Evolutionary conservation across 2,797 vertebrate species (phyloP), one percentile per base, ranked within the genome.

Genomic region (Huso huso): DNA sequence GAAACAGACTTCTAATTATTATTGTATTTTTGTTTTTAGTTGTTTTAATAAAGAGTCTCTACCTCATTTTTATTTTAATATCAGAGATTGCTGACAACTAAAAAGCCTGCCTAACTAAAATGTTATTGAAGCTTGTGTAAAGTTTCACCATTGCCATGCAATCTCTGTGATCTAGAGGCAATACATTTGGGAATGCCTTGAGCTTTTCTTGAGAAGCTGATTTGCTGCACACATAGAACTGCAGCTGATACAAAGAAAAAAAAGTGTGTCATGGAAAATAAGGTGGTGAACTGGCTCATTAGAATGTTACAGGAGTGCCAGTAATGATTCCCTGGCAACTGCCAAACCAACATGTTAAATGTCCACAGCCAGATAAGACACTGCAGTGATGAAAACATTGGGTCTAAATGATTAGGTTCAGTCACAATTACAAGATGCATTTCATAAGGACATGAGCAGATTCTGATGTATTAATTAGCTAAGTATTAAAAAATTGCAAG

Each of bases 101-200:
- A 57, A 70, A 62, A 23, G 61, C 50, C 15, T 18, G 15, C 18
- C 18, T 18, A 18, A 18, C 18, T 18, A 7, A 52, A 50, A 52
- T 49, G 48, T 12, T 57, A 70, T 51, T 58, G 57, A 70, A 12
- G 52, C 61, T 13, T 62, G 55, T n/a, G 49, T 49, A 50, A 11
- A 58, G 60, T 49, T 70, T 66, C 48, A 52, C 51, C 51, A 37
- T 13, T 12, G n/a, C 62, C 23, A 51, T 62, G 59, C 23, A 37
- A 8, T 66, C 10, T 67, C 63, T 67, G 18, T 18, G 55, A 67
- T 65, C 48, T 49, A 8, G 49, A 52, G 18, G 12, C 7, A 66
- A 67, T 64, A 63, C 69, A 59, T 66, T 61, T 61, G 71, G 66
- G 66, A 68, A 18, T 59, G 66, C 48, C 50, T 61, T 52, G 13